Evolutionary conservation across 2,797 vertebrate genomes (phyloP).

Genomic region (Buphagus erythrorhynchus): DNA sequence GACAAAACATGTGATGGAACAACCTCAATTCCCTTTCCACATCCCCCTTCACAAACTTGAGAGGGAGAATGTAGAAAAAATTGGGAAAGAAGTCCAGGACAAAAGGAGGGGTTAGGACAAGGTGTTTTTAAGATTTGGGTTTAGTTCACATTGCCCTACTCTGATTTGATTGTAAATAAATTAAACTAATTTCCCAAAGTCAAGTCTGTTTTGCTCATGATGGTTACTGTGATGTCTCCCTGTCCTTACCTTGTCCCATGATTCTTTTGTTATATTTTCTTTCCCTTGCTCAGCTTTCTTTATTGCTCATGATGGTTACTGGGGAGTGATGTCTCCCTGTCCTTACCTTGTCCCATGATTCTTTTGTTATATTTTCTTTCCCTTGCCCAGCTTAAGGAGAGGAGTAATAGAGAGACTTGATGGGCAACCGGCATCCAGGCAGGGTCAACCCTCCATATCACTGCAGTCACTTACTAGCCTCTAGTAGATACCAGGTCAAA

Average conservation of each 20-base stretch:
- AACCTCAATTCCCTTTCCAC: neutral
- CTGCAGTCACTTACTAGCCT: neutral
- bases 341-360: neutral
- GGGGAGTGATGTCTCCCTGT: neutral
- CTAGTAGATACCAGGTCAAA: neutral
- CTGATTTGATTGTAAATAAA: neutral
- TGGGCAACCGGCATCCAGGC: neutral
- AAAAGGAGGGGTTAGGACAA: fast-evolving
- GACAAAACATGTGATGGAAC: neutral
- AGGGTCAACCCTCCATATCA: neutral
- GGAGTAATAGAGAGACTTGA: neutral
- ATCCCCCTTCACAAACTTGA: fast-evolving
- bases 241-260: neutral
- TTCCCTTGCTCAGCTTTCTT: too few relatives aligned
- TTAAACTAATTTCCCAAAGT: neutral
- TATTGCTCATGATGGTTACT: neutral
- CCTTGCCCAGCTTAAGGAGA: neutral
- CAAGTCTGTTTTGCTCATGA: neutral
- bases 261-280: neutral
- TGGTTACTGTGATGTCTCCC: neutral
- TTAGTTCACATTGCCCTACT: neutral
- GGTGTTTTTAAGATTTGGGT: neutral
- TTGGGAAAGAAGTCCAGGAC: neutral
- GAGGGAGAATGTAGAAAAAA: neutral
- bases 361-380: neutral